Percentiles rank a stretch among this genome's conserved stretches.
Evolutionary conservation across 2,888 invertebrate genomes (phyloP).

Genomic region (Machimus rusticus): DNA sequence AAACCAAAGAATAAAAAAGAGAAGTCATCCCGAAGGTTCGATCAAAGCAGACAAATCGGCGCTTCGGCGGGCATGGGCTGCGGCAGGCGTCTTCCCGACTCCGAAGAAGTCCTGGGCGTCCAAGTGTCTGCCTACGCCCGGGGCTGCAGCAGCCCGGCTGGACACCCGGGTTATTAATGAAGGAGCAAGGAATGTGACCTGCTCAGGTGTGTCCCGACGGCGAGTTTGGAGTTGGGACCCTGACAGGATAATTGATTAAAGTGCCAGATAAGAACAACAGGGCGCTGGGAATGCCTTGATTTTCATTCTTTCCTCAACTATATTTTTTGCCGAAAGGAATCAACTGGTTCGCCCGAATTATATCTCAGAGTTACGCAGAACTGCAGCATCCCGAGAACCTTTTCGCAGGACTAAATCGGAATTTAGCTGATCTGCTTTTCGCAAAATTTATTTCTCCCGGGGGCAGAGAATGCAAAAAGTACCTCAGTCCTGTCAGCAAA

Average conservation of each 20-base stretch:
- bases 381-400: background rate
- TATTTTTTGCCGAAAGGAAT: background rate
- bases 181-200: conserved; percentile 9
- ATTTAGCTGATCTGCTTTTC: conserved; percentile 22
- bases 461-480: background rate
- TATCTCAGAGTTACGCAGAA: background rate
- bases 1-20: background rate
- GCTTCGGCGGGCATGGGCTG: background rate
- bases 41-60: conserved; percentile 47
- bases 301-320: background rate
- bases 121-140: conserved; percentile 39
- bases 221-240: background rate
- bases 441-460: conserved; percentile 15
- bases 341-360: background rate
- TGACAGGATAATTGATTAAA: conserved; percentile 29
- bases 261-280: conserved; percentile 13
- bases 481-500: background rate
- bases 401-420: background rate
- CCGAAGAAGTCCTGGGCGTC: conserved; percentile 42
- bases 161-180: conserved; percentile 39
- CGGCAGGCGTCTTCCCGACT: background rate
- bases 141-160: background rate
- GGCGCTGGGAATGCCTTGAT: background rate
- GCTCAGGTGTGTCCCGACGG: conserved; percentile 42
- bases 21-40: background rate